Conservation (phyloP, 1,140 invertebrate genomes). For the Achatina immaculata region DNA sequence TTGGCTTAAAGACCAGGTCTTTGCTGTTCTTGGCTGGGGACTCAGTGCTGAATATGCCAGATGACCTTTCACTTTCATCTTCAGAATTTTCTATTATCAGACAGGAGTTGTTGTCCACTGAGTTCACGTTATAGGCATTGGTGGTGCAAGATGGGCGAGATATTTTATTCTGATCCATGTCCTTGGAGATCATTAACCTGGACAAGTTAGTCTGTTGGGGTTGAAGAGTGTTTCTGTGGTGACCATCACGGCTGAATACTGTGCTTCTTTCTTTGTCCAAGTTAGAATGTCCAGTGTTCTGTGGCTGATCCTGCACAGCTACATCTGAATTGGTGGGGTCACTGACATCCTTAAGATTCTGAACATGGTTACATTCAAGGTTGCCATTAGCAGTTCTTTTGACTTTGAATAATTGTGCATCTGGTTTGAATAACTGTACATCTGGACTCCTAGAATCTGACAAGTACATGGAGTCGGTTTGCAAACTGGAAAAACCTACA, state of each 20-base stretch:
- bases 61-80: neutral
- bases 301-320: neutral
- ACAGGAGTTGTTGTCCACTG: neutral
- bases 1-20: neutral
- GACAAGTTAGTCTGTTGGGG: neutral
- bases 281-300: no score
- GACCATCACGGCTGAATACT: no score
- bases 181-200: neutral
- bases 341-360: neutral
- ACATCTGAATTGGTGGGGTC: neutral
- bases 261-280: no score
- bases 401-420: neutral
- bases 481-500: slow-evolving; percentile 6
- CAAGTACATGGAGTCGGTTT: neutral
- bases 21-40: neutral
- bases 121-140: no score
- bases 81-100: neutral
- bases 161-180: neutral
- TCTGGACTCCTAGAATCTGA: neutral
- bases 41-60: slow-evolving; percentile 13
- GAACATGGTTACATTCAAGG: neutral
- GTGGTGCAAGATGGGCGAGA: no score
- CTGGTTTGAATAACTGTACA: neutral
- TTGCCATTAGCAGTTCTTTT: neutral
- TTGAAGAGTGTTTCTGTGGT: neutral